A percentile compares a stretch with the other conserved stretches of the same genome.
phyloP scores from a whole-genome alignment of 2,113 vertebrate genomes.

The Myanophis thanlyinensis region DNA sequence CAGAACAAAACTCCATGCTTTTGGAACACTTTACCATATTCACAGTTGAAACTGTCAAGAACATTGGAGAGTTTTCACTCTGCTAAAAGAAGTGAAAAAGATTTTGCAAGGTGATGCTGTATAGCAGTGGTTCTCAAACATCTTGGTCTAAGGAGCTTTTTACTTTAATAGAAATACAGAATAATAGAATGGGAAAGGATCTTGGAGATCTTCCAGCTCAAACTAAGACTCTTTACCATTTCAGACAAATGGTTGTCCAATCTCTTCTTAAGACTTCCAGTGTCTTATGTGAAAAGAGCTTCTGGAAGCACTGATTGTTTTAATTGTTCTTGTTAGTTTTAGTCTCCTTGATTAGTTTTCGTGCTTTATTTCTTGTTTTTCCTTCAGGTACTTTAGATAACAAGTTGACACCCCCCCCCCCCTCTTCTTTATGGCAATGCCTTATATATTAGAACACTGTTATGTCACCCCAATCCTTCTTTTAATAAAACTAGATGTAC shows the following conservation, averaged over 20 bases:
- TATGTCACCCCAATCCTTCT: not conserved
- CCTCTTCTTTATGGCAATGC: not conserved
- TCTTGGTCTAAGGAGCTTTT: not conserved
- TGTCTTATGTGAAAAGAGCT: not conserved
- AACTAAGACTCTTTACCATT: not conserved
- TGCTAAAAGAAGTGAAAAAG: not conserved
- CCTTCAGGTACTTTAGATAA: not conserved
- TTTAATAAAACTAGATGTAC: not conserved
- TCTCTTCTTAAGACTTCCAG: too few species aligned
- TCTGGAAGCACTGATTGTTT: not conserved
- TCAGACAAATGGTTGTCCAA: not conserved
- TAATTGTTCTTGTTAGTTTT: not conserved
- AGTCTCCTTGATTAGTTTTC: not conserved
- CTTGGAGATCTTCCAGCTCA: not conserved
- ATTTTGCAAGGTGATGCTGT: not conserved
- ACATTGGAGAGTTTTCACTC: not conserved
- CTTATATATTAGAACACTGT: not conserved
- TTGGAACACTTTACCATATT: not conserved
- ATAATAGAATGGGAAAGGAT: not conserved
- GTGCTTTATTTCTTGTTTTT: not conserved
- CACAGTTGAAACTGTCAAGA: not conserved
- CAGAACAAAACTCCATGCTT: not conserved
- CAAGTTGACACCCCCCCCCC: not conserved
- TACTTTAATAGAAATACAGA: not conserved
- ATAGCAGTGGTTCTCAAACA: not conserved